phyloP scores from a whole-genome alignment of 2,113 vertebrate species.

The Henicopernis longicauda region DNA sequence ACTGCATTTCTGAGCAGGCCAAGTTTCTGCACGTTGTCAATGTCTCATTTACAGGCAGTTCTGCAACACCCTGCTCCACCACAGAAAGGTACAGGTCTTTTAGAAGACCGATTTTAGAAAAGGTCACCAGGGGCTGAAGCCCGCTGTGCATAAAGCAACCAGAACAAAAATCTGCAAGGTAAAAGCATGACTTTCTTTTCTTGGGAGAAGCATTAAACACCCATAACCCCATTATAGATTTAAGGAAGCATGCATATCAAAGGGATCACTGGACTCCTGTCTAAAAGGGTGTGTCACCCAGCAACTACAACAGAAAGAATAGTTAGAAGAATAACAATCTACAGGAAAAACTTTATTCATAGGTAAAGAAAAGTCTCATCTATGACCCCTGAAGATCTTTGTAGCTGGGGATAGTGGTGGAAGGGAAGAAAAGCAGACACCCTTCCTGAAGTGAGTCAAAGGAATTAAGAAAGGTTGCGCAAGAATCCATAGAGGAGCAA shows the following conservation, averaged over 20 bases:
- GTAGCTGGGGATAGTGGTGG: not conserved
- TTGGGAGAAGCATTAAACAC: not conserved
- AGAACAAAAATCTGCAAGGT: not conserved
- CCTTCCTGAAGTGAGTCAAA: not conserved
- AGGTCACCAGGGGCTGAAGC: not conserved
- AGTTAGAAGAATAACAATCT: not conserved
- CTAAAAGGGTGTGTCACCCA: not conserved
- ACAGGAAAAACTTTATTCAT: not conserved
- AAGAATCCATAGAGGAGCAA: not conserved
- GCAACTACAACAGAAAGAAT: not conserved
- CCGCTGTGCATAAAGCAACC: not conserved
- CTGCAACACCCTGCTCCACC: not conserved
- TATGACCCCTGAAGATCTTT: not conserved
- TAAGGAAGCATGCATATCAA: not conserved
- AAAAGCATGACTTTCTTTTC: not conserved
- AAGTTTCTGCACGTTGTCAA: not conserved
- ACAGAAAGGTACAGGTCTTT: not conserved
- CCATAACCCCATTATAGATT: not conserved
- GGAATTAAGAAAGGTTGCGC: not conserved
- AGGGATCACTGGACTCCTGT: not conserved
- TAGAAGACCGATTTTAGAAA: not conserved
- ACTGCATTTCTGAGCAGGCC: not conserved
- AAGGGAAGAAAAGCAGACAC: not conserved
- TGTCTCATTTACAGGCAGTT: not conserved
- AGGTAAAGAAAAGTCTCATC: not conserved